Percentiles rank a stretch among this genome's conserved stretches.
phyloP scores from a whole-genome alignment of 2,797 vertebrate genomes.

The Tamandua tetradactyla region DNA sequence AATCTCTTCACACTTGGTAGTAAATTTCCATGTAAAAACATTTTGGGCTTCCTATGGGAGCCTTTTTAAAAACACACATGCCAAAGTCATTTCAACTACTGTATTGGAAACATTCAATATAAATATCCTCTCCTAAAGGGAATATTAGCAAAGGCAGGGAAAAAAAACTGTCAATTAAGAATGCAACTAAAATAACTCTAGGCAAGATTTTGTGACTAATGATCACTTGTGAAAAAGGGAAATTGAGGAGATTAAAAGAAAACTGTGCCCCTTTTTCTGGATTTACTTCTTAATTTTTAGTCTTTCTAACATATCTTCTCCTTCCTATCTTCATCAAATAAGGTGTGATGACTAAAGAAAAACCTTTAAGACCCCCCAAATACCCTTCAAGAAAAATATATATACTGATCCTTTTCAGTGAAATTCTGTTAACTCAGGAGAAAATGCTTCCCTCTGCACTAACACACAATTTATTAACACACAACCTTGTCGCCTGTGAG shows the following conservation, averaged over 20 bases:
- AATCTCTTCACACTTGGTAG: slow-evolving; percentile 22
- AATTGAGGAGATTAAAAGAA: background rate
- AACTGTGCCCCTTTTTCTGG: background rate
- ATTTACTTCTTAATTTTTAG: background rate
- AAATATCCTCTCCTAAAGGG: slow-evolving; percentile 67
- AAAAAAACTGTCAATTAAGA: slow-evolving; percentile 50
- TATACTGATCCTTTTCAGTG: background rate
- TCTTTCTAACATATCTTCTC: background rate
- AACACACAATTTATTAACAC: background rate
- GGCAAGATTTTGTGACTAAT: background rate
- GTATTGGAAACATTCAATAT: slow-evolving; percentile 72
- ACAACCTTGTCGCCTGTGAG: background rate
- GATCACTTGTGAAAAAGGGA: background rate
- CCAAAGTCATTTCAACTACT: slow-evolving; percentile 62
- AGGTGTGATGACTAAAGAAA: background rate
- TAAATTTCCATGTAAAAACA: slow-evolving; percentile 74
- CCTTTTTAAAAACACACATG: slow-evolving; percentile 35
- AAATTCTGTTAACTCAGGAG: background rate
- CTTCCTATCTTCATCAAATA: background rate
- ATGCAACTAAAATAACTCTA: slow-evolving; percentile 58
- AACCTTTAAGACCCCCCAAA: background rate
- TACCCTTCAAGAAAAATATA: background rate
- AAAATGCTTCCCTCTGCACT: background rate
- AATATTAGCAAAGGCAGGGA: slow-evolving; percentile 52
- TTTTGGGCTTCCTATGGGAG: slow-evolving; percentile 56